Percentiles rank a stretch among this genome's conserved stretches.
phyloP scores from a whole-genome alignment of 1,140 invertebrate species.

The Orius insidiosus region DNA sequence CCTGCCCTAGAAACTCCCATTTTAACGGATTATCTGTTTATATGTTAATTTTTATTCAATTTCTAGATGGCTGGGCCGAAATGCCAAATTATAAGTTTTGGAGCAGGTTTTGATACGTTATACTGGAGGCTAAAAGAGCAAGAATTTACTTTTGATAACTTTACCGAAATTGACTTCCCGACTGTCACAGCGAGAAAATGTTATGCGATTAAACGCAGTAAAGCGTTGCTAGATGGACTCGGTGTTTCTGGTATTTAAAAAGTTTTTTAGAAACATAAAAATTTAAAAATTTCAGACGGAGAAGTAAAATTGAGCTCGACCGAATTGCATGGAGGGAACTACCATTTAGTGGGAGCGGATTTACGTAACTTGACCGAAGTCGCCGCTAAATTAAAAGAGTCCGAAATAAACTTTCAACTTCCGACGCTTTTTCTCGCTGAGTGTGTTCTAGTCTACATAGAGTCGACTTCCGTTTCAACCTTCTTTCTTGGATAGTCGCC shows the following conservation, averaged over 20 bases:
- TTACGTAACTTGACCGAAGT: slow-evolving; percentile 64
- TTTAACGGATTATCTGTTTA: background rate
- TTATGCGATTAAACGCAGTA: slow-evolving; percentile 70
- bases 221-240: slow-evolving; percentile 62
- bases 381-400: slow-evolving; percentile 55
- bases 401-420: slow-evolving; percentile 49
- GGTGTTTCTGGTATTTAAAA: slow-evolving; percentile 26
- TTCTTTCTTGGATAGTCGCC: slow-evolving; percentile 58
- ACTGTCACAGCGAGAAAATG: slow-evolving; percentile 78
- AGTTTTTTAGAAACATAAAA: background rate
- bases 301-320: slow-evolving; percentile 69
- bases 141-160: slow-evolving; percentile 53
- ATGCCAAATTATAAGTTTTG: slow-evolving; percentile 91
- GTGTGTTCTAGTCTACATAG: slow-evolving; percentile 93
- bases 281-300: slow-evolving; percentile 44
- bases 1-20: background rate
- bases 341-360: slow-evolving; percentile 81
- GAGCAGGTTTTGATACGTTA: slow-evolving; percentile 91
- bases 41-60: background rate
- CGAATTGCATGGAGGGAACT: slow-evolving; percentile 78
- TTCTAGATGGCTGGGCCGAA: slow-evolving; percentile 53
- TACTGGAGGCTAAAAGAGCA: slow-evolving; percentile 82
- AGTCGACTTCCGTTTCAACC: slow-evolving; percentile 49
- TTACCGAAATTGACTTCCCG: slow-evolving; percentile 89
- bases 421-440: slow-evolving; percentile 88